Evolutionary conservation across 2,113 vertebrate species (phyloP), one percentile per base, ranked within the genome.

Genomic region (Parus major): DNA sequence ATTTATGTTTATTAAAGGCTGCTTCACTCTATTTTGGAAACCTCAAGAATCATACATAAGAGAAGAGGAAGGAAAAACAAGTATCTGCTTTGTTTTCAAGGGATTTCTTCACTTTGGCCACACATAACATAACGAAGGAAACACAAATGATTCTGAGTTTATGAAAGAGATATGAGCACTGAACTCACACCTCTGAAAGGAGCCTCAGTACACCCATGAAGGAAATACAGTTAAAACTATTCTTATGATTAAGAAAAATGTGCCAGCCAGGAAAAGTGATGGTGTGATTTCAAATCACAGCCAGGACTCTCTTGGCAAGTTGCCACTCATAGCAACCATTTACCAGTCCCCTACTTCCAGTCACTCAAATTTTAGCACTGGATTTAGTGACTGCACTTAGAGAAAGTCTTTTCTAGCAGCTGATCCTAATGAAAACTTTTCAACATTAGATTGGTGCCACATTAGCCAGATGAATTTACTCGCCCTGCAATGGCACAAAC

Each of bases 381-480:
- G 20, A 35, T 55, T 86, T 81, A 65, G 12, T 14, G 27, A 69
- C 27, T 10, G 9, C 18, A n/a, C 5, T 8, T 20, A 25, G 17
- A 85, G 3, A 35, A 72, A 90, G 64, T 29, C 31, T 46, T 36
- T n/a, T 61, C 46, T 81, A 29, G 16, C 21, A 57, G 31, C n/a
- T 36, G 42, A 79, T 39, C 36, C 41, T 17, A 41, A 77, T 22
- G 14, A 75, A 55, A 36, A 47, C 20, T 57, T 81, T 36, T 73
- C 25, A 61, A 11, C 0, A 0, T 69, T 46, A 60, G 11, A 50
- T 0, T 36, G 14, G 27, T 55, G 46, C 39, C 50, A 33, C 47
- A 66, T 64, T 21, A 90, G 39, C 19, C 56, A 53, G 10, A 31
- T 24, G 4, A 89, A 76, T 47, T 86, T 63, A 63, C 11, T 63